Conservation (phyloP, 2,888 invertebrate genomes). For the Clepsis dumicolana region DNA sequence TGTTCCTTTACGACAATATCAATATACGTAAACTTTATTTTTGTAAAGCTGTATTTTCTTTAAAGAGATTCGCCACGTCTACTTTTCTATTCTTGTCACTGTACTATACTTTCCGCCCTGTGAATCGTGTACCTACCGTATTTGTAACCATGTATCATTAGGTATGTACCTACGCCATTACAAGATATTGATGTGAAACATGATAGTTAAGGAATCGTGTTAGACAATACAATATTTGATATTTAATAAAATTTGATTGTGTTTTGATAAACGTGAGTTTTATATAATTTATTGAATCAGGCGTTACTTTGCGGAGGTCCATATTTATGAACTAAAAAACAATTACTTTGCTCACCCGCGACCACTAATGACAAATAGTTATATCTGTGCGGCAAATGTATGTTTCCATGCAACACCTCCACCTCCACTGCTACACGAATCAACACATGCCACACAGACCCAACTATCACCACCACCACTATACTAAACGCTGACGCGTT, state of each 20-base stretch:
- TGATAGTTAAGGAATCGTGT: slow-evolving; percentile 85
- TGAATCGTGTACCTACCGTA: slow-evolving; percentile 58
- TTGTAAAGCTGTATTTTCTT: slow-evolving; percentile 41
- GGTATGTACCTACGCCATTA: slow-evolving; percentile 66
- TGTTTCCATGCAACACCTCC: too few relatives aligned
- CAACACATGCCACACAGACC: too few relatives aligned
- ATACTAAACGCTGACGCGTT: too few relatives aligned
- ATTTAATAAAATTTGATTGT: slow-evolving; percentile 86
- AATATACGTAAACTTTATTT: slow-evolving; percentile 41
- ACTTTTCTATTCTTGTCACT: slow-evolving; percentile 51
- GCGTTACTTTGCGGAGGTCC: too few relatives aligned
- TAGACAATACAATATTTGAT: slow-evolving; percentile 87
- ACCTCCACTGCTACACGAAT: too few relatives aligned
- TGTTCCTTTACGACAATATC: slow-evolving; percentile 77
- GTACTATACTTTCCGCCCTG: slow-evolving; percentile 66
- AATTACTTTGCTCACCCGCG: too few relatives aligned
- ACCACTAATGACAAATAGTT: too few relatives aligned
- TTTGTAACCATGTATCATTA: slow-evolving; percentile 73
- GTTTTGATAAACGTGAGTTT: slow-evolving; percentile 74
- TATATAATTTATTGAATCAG: slow-evolving; percentile 56
- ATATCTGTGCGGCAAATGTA: too few relatives aligned
- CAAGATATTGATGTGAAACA: slow-evolving; percentile 83
- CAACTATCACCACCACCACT: too few relatives aligned
- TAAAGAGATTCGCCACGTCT: slow-evolving; percentile 41
- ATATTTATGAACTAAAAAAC: too few relatives aligned